phyloP scores from a whole-genome alignment of 2,888 invertebrate genomes.

The Xanthostigma xanthostigma region DNA sequence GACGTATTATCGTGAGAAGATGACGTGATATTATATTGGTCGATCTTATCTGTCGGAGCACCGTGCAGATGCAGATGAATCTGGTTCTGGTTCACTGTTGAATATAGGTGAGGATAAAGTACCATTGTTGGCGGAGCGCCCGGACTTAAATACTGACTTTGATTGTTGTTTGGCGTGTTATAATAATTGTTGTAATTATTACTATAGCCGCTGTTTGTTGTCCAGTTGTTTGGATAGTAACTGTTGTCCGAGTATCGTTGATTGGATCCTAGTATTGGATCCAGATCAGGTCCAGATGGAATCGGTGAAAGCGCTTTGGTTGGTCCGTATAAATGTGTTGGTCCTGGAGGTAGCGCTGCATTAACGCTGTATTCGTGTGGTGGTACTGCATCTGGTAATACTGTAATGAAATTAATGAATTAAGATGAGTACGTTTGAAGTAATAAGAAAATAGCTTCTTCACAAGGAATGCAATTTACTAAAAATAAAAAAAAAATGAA shows the following conservation, averaged over 20 bases:
- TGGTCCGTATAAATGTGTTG: conserved; percentile 22
- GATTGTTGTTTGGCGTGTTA: conserved; percentile 41
- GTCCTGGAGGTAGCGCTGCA: conserved; percentile 21
- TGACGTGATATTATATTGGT: conserved; percentile 33
- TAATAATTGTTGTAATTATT: conserved; percentile 58
- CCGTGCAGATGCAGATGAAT: conserved; percentile 69
- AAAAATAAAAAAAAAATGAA: too few relatives aligned
- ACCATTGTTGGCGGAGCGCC: conserved; percentile 51
- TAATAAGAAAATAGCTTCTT: too few relatives aligned
- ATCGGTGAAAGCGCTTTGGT: conserved; percentile 7
- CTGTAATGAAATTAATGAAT: conserved; percentile 15
- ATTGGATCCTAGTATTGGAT: conserved; percentile 20
- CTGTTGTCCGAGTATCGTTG: conserved; percentile 29
- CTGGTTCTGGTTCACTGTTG: conserved; percentile 76
- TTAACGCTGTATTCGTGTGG: conserved; percentile 25
- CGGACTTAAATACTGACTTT: conserved; percentile 44
- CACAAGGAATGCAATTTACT: too few relatives aligned
- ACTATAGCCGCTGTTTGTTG: conserved; percentile 34
- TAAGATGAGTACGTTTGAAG: too few relatives aligned
- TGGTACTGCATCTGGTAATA: conserved; percentile 21
- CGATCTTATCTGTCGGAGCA: conserved; percentile 41
- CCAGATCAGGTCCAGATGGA: conserved; percentile 18
- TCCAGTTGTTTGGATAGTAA: conserved; percentile 41
- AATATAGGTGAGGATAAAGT: conserved; percentile 62
- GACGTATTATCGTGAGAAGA: conserved; percentile 9